These are phyloP conservation scores for Acanthurus leucopareius DNA, from an alignment of 2,797 vertebrate genomes.

Conservation along the genomic window DNA sequence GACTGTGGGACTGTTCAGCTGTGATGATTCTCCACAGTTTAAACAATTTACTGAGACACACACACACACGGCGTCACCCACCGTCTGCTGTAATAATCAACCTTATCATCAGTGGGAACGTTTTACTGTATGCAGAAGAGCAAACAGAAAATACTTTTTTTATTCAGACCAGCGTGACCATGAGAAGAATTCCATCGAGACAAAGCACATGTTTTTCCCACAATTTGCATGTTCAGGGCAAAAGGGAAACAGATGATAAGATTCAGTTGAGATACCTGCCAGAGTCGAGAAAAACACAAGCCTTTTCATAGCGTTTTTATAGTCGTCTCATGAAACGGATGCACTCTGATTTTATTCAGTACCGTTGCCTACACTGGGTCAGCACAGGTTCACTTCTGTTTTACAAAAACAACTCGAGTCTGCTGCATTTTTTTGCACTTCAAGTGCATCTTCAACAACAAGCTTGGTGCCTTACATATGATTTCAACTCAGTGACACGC, in stretches of 20 bases:
- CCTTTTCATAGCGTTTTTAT: constrained; percentile 22
- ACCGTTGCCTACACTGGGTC: constrained; percentile 34
- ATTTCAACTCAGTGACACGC: constrained; percentile 4
- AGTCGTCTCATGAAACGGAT: constrained; percentile 28
- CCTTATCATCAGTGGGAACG: neutral
- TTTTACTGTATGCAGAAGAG: constrained; percentile 10
- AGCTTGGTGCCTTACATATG: neutral
- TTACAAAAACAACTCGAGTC: constrained; percentile 41
- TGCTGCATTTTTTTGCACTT: constrained; percentile 20
- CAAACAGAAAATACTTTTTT: constrained; percentile 17
- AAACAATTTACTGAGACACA: constrained; percentile 24
- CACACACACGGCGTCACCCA: neutral
- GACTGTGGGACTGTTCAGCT: constrained; percentile 26
- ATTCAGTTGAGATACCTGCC: constrained; percentile 32
- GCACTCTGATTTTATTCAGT: constrained; percentile 29
- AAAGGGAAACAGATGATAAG: constrained; percentile 32
- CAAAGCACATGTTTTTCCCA: constrained; percentile 22
- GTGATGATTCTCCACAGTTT: constrained; percentile 21
- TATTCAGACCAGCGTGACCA: constrained; percentile 14
- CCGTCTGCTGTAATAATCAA: constrained; percentile 36
- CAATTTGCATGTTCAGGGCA: neutral
- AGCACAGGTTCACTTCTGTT: constrained; percentile 23
- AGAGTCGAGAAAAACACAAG: constrained; percentile 19
- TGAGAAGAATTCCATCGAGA: neutral
- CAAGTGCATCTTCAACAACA: constrained; percentile 2